Base-by-base conservation (phyloP, 2,888 invertebrate genomes). In the Isoperla grammatica region DNA sequence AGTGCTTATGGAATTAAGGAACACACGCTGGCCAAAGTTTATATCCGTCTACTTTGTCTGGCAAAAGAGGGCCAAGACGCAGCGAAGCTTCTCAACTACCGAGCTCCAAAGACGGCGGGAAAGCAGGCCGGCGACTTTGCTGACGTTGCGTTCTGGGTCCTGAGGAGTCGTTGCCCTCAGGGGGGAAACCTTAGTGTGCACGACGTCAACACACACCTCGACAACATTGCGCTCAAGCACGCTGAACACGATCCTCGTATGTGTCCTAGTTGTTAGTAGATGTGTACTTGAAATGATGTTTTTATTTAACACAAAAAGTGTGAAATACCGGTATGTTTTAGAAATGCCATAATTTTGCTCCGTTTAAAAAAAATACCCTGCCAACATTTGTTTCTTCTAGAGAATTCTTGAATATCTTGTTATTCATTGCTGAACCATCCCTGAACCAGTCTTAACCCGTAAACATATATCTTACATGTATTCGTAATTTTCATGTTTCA, bases 1-100 rank as follows among this genome's bases (percentile, higher is more conserved):
- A 82, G 83, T 40, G 81, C 91, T 0, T 93, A 93, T 74, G 90
- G 93, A 17, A 78, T 96, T 62, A 90, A 92, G 75, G 87, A 90
- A 74, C 78, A 81, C 37, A 83, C 84, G 65, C 78, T 96, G 61
- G 88, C 87, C 0, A 81, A 79, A 66, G 72, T 87, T 37, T 82
- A 92, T 61, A 84, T 89, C n/a, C 82, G 84, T 68, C 84, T 91
- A 53, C 77, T 95, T 54, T 84, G 87, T 61, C 75, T 96, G 46
- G 82, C 85, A 12, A 83, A 84, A 66, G 80, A 83, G 46, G 82
- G 85, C 69, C 72, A 74, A 55, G 81, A 81, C 71, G 81, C 79
- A 1, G 70, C 76, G 50, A 77, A 79, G 62, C 71, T 83, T 17
- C 71, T 79, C 20, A 79, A 83, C 67, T 76, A 68, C 67, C 76